Evolutionary conservation across 2,888 invertebrate species (phyloP).

Genomic region (Chirona hameri): DNA sequence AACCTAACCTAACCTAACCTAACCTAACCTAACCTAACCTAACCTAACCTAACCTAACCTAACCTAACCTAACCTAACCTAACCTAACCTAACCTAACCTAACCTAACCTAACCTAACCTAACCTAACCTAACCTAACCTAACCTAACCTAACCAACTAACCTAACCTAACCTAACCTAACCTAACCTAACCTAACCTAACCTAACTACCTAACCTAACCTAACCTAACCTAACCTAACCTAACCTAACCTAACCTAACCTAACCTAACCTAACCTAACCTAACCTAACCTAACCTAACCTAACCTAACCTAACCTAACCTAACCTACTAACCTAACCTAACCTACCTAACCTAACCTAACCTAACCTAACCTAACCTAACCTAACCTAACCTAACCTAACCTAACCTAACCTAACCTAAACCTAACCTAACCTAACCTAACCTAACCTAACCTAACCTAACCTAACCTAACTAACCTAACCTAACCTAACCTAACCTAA

Average conservation of each 20-base stretch:
- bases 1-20: no score
- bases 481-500: no score
- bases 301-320: slow-evolving; percentile 36
- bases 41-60: slow-evolving; percentile 28
- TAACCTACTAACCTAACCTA: slow-evolving; percentile 36
- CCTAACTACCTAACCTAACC: no score
- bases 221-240: slow-evolving; percentile 35
- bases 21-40: slow-evolving; percentile 25
- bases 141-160: slow-evolving; percentile 32
- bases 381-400: slow-evolving; percentile 34
- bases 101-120: slow-evolving; percentile 29
- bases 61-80: no score
- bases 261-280: slow-evolving; percentile 36
- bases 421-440: slow-evolving; percentile 34
- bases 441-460: slow-evolving; percentile 27
- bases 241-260: slow-evolving; percentile 36
- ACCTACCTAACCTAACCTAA: slow-evolving; percentile 35
- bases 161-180: slow-evolving; percentile 35
- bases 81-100: no score
- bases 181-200: slow-evolving; percentile 31
- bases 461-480: slow-evolving; percentile 26
- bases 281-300: no score
- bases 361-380: slow-evolving; percentile 34
- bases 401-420: slow-evolving; percentile 34
- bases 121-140: slow-evolving; percentile 32